Evolutionary conservation across 2,888 invertebrate species (phyloP), one percentile per base, ranked within the genome.

Genomic region (Fragum fragum): DNA sequence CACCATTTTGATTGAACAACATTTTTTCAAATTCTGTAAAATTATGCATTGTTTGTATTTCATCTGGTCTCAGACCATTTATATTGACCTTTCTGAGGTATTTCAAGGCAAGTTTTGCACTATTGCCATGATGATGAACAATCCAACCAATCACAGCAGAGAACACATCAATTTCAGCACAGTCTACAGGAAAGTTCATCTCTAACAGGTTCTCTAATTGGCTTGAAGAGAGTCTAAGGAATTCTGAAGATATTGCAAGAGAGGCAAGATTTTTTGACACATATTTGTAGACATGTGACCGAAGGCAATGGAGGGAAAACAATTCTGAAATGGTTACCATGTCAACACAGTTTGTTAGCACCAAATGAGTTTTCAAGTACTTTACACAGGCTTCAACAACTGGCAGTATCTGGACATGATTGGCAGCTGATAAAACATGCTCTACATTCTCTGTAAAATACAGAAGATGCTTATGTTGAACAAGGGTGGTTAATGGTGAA

Each of bases 291-390:
- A 96, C 96, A 85, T 95, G 95, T 86, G 95, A 95, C 79, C 96
- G 95, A 39, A 97, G 93, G 68, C 95, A 95, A 73, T 95, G 94
- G 74, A 97, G 94, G 0, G 96, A 96, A 93, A 97, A 97, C 3
- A 96, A 96, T 93, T 97, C 97, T 0, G 96, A 96, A 88, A 97
- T 95, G 29, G 96, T 96, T 0, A 96, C 96, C 82, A 97, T 96
- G 90, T 97, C 96, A n/a, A 96, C 96, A 93, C 96, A 97, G 92
- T 97, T 97, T 75, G 97, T 96, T 80, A 96, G 94, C 91, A 96
- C 96, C 9, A 97, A 95, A 91, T 96, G 96, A n/a, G 95, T 95
- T 93, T 96, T 95, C 29, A 97, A 94, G 90, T 96, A 97, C 81
- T 95, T 95, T 0, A 96, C 96, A 91, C 97, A 97, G 0, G 96